Evolutionary conservation across 2,888 invertebrate species (phyloP).

Genomic region (Drosophila neutralis): DNA sequence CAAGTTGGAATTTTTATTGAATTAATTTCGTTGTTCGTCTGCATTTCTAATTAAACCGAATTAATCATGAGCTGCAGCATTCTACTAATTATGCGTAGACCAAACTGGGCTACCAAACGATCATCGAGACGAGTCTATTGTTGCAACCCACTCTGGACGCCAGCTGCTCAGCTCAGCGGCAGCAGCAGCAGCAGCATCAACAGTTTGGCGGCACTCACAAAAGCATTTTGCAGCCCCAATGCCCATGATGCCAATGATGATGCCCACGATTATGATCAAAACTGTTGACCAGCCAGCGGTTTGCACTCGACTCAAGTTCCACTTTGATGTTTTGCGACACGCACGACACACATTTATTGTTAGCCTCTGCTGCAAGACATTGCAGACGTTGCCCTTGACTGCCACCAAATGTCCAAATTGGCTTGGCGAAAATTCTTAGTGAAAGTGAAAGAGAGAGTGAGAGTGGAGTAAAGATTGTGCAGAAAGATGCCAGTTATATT

Average conservation of each 20-base stretch:
- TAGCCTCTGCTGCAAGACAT: slow-evolving; percentile 32
- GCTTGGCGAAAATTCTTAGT: slow-evolving; percentile 34
- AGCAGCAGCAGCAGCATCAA: not conserved
- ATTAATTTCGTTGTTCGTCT: slow-evolving; percentile 76
- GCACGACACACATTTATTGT: slow-evolving; percentile 68
- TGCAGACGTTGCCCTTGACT: slow-evolving; percentile 51
- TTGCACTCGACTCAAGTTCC: slow-evolving; percentile 25
- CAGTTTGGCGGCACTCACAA: slow-evolving; percentile 62
- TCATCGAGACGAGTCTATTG: slow-evolving; percentile 25
- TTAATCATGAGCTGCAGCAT: slow-evolving; percentile 72
- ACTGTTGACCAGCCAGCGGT: slow-evolving; percentile 39
- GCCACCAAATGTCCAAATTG: slow-evolving; percentile 47
- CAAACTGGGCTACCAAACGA: slow-evolving; percentile 54
- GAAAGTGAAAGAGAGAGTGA: slow-evolving; percentile 35
- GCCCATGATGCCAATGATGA: slow-evolving; percentile 30
- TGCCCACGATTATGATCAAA: slow-evolving; percentile 72
- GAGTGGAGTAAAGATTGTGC: not conserved
- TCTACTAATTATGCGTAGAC: slow-evolving; percentile 76
- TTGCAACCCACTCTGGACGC: slow-evolving; percentile 19
- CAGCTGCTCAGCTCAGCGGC: slow-evolving; percentile 26
- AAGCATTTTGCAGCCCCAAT: slow-evolving; percentile 60
- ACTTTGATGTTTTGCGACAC: slow-evolving; percentile 74
- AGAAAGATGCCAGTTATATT: not conserved
- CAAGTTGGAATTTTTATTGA: slow-evolving; percentile 73
- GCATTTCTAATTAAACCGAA: slow-evolving; percentile 80